These are phyloP conservation scores for Aspidiotus destructor DNA, from an alignment of 2,888 invertebrate species.

Conservation along the genomic window DNA sequence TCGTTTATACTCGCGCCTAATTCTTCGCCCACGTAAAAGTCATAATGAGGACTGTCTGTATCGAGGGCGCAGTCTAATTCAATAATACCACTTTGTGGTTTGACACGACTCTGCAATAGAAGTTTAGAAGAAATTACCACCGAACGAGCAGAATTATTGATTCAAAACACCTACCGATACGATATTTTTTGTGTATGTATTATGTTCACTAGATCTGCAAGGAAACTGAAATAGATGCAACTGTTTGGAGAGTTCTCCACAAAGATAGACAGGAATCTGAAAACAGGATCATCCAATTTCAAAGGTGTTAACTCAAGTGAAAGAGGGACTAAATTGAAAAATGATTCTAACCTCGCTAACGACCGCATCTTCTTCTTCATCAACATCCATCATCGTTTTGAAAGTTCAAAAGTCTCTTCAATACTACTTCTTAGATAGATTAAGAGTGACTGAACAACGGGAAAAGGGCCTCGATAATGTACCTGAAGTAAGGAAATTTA, in stretches of 20 bases:
- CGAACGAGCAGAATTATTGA: neutral
- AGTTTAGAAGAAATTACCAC: neutral
- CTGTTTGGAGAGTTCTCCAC: conserved; percentile 12
- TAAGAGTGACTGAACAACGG: too few relatives aligned
- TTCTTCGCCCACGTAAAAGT: conserved; percentile 8
- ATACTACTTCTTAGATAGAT: too few relatives aligned
- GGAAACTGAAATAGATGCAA: conserved; percentile 27
- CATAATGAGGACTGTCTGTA: conserved; percentile 13
- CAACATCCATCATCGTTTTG: neutral
- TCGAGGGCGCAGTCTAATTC: conserved; percentile 16
- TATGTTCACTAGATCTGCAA: conserved; percentile 8
- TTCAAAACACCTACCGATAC: conserved; percentile 2
- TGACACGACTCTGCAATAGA: conserved; percentile 20
- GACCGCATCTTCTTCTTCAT: neutral
- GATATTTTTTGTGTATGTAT: conserved; percentile 12
- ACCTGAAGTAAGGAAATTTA: too few relatives aligned
- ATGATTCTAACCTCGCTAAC: neutral
- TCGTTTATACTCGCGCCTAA: neutral
- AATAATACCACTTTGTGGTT: conserved; percentile 21
- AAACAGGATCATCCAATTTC: neutral
- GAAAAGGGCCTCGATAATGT: too few relatives aligned
- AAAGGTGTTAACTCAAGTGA: too few relatives aligned
- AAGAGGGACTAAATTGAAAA: neutral
- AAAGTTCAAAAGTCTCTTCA: too few relatives aligned
- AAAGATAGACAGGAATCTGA: conserved; percentile 22